Conservation (phyloP, 2,113 vertebrate species). For the Alethe castanea region DNA sequence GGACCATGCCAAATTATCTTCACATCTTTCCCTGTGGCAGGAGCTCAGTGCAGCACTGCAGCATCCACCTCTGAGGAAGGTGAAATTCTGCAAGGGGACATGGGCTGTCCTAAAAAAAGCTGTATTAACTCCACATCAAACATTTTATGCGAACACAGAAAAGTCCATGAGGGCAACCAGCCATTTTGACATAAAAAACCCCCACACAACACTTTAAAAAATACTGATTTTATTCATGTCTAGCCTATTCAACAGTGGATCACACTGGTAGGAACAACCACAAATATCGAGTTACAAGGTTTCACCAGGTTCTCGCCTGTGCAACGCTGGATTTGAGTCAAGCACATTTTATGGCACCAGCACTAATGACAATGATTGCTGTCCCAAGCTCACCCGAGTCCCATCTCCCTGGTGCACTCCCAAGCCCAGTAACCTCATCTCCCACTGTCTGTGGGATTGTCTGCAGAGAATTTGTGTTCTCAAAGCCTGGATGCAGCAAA, state of each 20-base stretch:
- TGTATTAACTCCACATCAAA: not conserved
- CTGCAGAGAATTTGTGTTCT: not conserved
- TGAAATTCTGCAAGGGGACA: not conserved
- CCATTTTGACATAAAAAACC: not conserved
- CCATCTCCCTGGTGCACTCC: not conserved
- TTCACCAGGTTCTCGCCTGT: not conserved
- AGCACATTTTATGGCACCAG: not conserved
- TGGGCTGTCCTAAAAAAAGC: not conserved
- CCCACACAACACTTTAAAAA: not conserved
- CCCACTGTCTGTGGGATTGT: not conserved
- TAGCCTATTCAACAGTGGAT: constrained; percentile 18
- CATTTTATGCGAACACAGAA: not conserved
- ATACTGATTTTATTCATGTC: constrained; percentile 40
- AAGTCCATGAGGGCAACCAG: not conserved
- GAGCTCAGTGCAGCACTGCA: not conserved
- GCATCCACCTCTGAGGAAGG: not conserved
- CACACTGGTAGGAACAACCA: constrained; percentile 25
- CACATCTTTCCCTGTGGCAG: not conserved
- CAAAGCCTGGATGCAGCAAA: not conserved
- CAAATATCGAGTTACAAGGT: not conserved
- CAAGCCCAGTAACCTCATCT: not conserved
- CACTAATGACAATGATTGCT: not conserved
- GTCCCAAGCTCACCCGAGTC: not conserved
- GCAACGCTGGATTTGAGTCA: not conserved
- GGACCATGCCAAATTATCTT: not conserved